phyloP scores from a whole-genome alignment of 2,888 invertebrate genomes.

The Ennomos fuscantarius region DNA sequence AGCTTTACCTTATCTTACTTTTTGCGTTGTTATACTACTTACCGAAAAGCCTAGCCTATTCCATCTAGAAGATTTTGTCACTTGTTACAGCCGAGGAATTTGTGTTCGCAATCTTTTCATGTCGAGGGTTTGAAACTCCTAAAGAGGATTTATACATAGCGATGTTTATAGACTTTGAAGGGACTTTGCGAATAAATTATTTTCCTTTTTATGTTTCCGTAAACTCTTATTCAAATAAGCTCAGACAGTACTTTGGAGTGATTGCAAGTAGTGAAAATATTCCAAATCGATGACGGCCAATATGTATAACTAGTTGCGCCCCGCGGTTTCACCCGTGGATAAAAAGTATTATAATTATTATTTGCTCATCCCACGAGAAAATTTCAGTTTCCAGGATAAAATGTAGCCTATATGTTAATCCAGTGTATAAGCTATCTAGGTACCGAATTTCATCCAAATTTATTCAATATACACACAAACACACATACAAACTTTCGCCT shows the following conservation, averaged over 20 bases:
- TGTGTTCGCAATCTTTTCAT: conserved; percentile 34
- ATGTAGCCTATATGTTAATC: too few species aligned
- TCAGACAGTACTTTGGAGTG: conserved; percentile 43
- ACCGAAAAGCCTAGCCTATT: not conserved
- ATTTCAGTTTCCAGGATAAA: too few species aligned
- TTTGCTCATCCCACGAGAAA: too few species aligned
- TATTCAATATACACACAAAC: too few species aligned
- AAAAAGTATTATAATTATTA: too few species aligned
- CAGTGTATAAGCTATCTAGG: too few species aligned
- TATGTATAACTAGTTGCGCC: too few species aligned
- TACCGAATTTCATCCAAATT: too few species aligned
- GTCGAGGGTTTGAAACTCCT: conserved; percentile 36
- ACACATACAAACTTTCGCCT: too few species aligned
- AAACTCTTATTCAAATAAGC: conserved; percentile 30
- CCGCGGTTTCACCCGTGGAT: too few species aligned
- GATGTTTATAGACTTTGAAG: conserved; percentile 33
- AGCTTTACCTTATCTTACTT: conserved; percentile 12
- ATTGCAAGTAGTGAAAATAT: conserved; percentile 32
- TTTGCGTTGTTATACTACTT: not conserved
- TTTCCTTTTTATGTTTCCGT: conserved; percentile 40
- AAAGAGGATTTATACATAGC: conserved; percentile 36
- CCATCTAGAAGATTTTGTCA: conserved; percentile 1
- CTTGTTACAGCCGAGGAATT: conserved; percentile 25
- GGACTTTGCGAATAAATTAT: conserved; percentile 39
- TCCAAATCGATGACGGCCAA: conserved; percentile 16